Percentiles rank a stretch among this genome's conserved stretches.
Conservation (phyloP, 2,888 invertebrate genomes). For the Lasioglossum pauxillum region DNA sequence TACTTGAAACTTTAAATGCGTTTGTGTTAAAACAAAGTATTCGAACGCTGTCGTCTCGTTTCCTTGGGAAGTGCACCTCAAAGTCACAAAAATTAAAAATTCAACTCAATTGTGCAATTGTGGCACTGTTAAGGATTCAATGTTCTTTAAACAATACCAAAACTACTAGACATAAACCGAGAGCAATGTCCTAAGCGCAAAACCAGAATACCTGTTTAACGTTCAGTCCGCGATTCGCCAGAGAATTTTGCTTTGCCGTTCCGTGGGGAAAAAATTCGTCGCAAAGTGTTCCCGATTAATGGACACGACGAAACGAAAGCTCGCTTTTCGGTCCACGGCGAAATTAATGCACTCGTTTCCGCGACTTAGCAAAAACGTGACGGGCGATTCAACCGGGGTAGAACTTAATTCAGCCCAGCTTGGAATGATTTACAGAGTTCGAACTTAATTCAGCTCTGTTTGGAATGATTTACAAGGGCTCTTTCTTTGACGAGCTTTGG, state of each 20-base stretch:
- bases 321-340: not conserved
- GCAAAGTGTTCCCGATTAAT: not conserved
- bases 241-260: not conserved
- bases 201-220: not conserved
- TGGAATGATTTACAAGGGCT: not conserved
- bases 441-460: constrained; percentile 4
- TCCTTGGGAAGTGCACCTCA: not conserved
- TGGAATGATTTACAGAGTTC: not conserved
- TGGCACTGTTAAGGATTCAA: not conserved
- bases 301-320: not conserved
- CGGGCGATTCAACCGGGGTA: constrained; percentile 10
- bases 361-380: constrained; percentile 14
- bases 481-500: constrained; percentile 3
- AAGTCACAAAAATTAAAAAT: not conserved
- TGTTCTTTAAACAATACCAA: not conserved
- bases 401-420: constrained; percentile 9
- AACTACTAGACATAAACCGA: not conserved
- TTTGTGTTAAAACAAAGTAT: not conserved
- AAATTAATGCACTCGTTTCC: constrained; percentile 16
- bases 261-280: not conserved
- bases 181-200: not conserved
- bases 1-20: not conserved
- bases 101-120: no score
- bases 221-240: not conserved
- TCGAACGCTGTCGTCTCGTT: not conserved